Base-by-base conservation (phyloP, 2,113 vertebrate species). In the Vulpes lagopus region DNA sequence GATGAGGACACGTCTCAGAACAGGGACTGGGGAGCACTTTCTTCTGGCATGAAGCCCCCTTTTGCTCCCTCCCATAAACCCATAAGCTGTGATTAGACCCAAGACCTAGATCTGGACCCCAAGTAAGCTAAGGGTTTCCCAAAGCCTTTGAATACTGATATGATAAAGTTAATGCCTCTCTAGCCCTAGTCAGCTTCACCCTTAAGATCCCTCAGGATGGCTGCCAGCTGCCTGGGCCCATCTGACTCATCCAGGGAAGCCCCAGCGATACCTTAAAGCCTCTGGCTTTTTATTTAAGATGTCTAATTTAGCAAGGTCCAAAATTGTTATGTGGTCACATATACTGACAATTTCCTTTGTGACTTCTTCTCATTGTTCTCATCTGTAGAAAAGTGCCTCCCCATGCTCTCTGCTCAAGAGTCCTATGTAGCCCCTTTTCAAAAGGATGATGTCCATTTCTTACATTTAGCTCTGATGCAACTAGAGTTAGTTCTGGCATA, bases 31-130 rank as follows among this genome's bases (percentile, higher is more conserved):
- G 35, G 4, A 53, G 16, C 0, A 82, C 19, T n/a, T 86, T 64
- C 55, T 80, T 55, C 53, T 81, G 71, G 51, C 64, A 87, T 8
- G 12, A 3, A 27, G 57, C 32, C 64, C 60, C 59, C 76, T 59
- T 43, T 38, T 84, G 14, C 25, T 88, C 30, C 20, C 90, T 89
- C 51, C 16, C 12, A 84, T 27, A 25, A 14, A 20, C 11, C 17
- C 2, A 76, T 43, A 95, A 69, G n/a, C 30, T 95, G 9, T 81
- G 64, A 91, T 38, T 27, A 91, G 30, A 55, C 23, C 35, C 51
- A 69, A 65, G 20, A 59, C 64, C 17, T 53, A 78, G 14, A 20
- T 49, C 22, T 55, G 60, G 17, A 88, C 30, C 27, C 27, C 23
- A 65, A 35, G 15, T 59, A 92, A 62, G 65, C 30, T 3, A 35